Evolutionary conservation across 2,113 vertebrate genomes (phyloP), one percentile per base, ranked within the genome.

Genomic region (Dromaius novaehollandiae): DNA sequence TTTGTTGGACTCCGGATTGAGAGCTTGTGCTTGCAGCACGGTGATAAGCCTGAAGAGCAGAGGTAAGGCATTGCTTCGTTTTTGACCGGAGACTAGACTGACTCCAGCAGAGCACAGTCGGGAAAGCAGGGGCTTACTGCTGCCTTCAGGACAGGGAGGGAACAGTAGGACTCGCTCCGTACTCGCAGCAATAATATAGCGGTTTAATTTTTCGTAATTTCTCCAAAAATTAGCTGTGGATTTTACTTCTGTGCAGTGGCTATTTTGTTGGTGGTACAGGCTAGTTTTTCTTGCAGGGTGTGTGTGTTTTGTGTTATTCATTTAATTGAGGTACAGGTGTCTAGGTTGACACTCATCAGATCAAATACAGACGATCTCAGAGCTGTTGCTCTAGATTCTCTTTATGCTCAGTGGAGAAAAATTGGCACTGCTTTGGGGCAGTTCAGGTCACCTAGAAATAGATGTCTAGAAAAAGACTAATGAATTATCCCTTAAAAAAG

Each of bases 21-120:
- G 50, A 68, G 50, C 4, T 38, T 51, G 32, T 50, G 19, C n/a
- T 50, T 76, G 32, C 68, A 0, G 1, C 8, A 7, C 46, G 26
- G 7, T 32, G 32, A 20, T 82, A 38, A 78, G n/a, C 48, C 70
- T 86, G 85, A 92, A 68, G 42, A 11, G 50, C n/a, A 74, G 53
- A 77, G 58, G 34, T 73, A 30, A 92, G 66, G 48, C 0, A 0
- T 78, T 71, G 17, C 6, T 20, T 46, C 11, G 2, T 2, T 56
- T 92, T 76, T 75, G 56, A 46, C 4, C 55, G 63, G 25, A 53
- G 69, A 24, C 63, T 89, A 70, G 15, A 34, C 48, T 48, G 30
- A 63, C 32, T 82, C 3, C 2, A 56, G 34, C 50, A 93, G 68
- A 88, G 19, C 42, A 34, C 26, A 48, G 34, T 30, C 14, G 21